These are phyloP conservation scores for Lophotis ruficrista DNA, from an alignment of 2,113 vertebrate species.

Conservation along the genomic window DNA sequence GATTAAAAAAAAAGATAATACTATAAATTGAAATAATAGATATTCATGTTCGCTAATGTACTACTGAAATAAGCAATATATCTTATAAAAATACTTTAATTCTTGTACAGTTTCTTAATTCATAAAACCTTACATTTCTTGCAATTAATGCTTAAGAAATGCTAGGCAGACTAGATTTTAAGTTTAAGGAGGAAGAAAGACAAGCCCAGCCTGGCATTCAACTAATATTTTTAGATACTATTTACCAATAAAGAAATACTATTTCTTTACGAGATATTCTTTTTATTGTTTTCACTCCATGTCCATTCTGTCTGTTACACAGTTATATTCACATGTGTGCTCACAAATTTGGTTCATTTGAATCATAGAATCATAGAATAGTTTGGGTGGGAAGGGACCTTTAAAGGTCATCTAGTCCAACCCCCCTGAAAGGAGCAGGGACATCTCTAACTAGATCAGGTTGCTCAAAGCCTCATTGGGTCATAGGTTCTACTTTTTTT, in stretches of 20 bases:
- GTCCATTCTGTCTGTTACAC: background rate
- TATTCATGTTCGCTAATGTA: background rate
- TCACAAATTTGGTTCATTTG: background rate
- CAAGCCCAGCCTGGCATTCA: background rate
- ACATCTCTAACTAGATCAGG: no score
- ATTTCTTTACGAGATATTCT: background rate
- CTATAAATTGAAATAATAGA: background rate
- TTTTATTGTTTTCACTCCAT: background rate
- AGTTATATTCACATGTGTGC: background rate
- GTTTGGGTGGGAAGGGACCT: no score
- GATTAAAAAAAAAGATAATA: background rate
- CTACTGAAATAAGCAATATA: background rate
- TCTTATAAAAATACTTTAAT: background rate
- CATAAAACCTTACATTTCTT: background rate
- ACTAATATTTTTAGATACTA: background rate
- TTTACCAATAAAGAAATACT: background rate
- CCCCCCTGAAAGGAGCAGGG: no score
- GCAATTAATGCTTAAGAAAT: background rate
- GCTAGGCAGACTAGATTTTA: background rate
- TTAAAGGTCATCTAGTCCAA: no score
- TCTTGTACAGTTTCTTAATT: background rate
- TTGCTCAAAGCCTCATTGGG: no score
- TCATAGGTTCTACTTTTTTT: background rate
- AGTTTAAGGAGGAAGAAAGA: background rate
- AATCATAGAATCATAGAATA: no score